These are phyloP conservation scores for Malurus leucopterus DNA, from an alignment of 2,797 vertebrate species.

Conservation along the genomic window DNA sequence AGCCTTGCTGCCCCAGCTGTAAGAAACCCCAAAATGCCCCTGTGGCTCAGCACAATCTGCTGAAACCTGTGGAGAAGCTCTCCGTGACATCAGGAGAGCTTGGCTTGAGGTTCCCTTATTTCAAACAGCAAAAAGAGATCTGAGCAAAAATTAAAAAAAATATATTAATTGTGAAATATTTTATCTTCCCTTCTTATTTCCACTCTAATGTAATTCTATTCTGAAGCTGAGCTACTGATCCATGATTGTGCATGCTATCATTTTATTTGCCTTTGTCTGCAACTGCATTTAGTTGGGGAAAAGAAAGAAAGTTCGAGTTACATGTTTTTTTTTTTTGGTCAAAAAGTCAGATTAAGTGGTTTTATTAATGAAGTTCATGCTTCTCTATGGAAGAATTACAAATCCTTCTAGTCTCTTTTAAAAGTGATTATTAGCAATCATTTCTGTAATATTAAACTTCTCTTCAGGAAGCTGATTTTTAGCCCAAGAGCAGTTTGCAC, in stretches of 20 bases:
- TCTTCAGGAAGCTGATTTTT: slow-evolving; percentile 3
- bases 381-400: slow-evolving; percentile 19
- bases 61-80: background rate
- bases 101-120: background rate
- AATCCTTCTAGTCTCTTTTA: slow-evolving; percentile 7
- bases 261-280: slow-evolving; percentile 8
- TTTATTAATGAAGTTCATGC: slow-evolving; percentile 1
- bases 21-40: background rate
- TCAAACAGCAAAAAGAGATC: background rate
- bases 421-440: background rate
- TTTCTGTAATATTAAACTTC: background rate
- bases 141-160: background rate
- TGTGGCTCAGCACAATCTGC: background rate
- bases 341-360: slow-evolving; percentile 8
- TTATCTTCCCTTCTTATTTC: background rate
- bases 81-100: background rate
- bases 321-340: background rate
- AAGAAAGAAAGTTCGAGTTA: background rate
- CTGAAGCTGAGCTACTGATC: slow-evolving; percentile 29
- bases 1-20: background rate
- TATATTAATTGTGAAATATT: background rate
- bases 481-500: background rate
- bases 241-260: background rate
- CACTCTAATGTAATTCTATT: background rate
- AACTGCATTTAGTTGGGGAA: background rate